These are phyloP conservation scores for Actinia equina DNA, from an alignment of 64 coral and sea anemone genomes.

Conservation along the genomic window DNA sequence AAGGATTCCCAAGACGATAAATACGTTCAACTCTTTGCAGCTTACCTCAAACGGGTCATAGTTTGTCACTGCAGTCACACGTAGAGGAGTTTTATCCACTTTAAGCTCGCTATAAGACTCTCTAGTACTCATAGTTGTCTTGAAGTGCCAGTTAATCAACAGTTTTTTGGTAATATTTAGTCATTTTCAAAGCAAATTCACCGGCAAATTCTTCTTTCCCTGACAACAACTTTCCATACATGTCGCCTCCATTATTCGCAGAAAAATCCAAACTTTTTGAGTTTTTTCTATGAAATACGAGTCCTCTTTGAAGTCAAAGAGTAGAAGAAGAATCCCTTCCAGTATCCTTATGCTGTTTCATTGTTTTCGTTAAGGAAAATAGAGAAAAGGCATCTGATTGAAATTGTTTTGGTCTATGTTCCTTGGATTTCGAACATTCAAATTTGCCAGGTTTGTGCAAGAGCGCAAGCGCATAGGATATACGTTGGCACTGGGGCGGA, in stretches of 20 bases:
- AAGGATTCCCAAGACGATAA: conserved; percentile 9
- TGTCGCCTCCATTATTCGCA: conserved; percentile 1
- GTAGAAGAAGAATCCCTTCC: neutral
- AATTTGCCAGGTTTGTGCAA: neutral
- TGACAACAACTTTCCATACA: conserved; percentile 27
- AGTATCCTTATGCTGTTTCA: neutral
- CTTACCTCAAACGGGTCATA: conserved; percentile 99
- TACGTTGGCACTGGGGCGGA: neutral
- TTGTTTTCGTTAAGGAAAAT: conserved; percentile 11
- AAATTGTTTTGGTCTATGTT: conserved; percentile 5
- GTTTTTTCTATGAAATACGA: neutral
- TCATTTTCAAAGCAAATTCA: neutral
- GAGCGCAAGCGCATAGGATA: neutral
- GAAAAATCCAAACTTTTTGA: conserved; percentile 8
- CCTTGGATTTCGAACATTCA: conserved; percentile 20
- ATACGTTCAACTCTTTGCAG: conserved; percentile 6
- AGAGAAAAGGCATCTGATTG: conserved; percentile 8
- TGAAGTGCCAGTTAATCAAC: neutral
- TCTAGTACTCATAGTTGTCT: neutral
- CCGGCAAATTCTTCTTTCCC: conserved; percentile 7
- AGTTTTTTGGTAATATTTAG: neutral
- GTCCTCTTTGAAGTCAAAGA: neutral
- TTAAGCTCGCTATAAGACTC: conserved; percentile 38
- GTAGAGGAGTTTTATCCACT: conserved; percentile 31
- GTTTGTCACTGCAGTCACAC: conserved; percentile 82